Evolutionary conservation across 2,888 invertebrate genomes (phyloP).

Genomic region (Microctonus aethiopoides): DNA sequence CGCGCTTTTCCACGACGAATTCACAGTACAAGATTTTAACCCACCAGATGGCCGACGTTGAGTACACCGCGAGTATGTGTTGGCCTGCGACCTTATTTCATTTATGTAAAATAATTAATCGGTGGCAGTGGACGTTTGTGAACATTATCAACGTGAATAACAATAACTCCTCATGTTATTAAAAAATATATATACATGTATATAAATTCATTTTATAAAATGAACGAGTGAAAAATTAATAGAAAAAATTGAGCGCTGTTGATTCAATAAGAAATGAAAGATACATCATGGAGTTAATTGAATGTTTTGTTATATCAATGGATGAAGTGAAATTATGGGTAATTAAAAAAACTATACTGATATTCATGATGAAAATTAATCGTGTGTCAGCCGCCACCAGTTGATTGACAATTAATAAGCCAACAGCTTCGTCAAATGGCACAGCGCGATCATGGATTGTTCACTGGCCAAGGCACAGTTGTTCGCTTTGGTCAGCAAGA

Average conservation of each 20-base stretch:
- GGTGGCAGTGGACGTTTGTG: background rate
- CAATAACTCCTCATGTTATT: background rate
- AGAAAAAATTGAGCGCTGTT: background rate
- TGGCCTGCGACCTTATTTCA: constrained; percentile 38
- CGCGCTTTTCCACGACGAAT: constrained; percentile 57
- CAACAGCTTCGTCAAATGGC: constrained; percentile 46
- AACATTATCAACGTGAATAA: background rate
- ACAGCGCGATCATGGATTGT: constrained; percentile 37
- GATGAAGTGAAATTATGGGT: background rate
- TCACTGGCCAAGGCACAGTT: constrained; percentile 32
- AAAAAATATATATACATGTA: background rate
- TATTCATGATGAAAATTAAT: background rate
- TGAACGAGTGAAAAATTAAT: background rate
- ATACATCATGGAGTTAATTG: constrained; percentile 10
- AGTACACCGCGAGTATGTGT: constrained; percentile 45
- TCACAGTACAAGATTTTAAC: constrained; percentile 60
- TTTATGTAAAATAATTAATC: constrained; percentile 14
- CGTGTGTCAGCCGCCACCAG: constrained; percentile 33
- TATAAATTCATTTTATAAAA: background rate
- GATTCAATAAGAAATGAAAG: constrained; percentile 7
- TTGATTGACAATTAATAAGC: constrained; percentile 33
- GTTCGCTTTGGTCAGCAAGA: constrained; percentile 33
- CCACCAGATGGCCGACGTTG: constrained; percentile 61
- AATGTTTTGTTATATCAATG: background rate
- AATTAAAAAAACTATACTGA: background rate